These are phyloP conservation scores for Drosophila ironensis DNA, from an alignment of 1,140 invertebrate species.

Conservation along the genomic window DNA sequence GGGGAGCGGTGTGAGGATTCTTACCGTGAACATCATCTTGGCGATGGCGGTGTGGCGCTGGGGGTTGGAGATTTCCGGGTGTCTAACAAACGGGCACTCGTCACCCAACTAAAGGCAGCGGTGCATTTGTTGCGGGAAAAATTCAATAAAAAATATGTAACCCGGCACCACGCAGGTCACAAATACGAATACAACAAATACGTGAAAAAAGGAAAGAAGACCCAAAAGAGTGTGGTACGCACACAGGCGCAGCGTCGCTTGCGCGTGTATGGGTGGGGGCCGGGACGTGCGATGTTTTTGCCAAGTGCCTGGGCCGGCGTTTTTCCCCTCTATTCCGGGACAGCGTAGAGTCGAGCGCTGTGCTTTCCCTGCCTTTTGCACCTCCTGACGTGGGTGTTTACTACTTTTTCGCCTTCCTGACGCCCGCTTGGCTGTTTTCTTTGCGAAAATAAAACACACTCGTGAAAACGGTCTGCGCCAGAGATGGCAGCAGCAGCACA, in stretches of 20 bases:
- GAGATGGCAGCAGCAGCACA: constrained; percentile 4
- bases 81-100: too few species aligned
- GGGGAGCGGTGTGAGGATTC: constrained; percentile 27
- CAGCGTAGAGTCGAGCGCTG: too few species aligned
- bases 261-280: constrained; percentile 35
- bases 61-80: too few species aligned
- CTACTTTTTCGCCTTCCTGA: background rate
- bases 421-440: constrained; percentile 3
- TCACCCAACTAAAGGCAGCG: constrained; percentile 39
- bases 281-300: constrained; percentile 30
- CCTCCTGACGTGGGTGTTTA: too few species aligned
- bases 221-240: constrained; percentile 62
- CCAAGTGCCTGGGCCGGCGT: too few species aligned
- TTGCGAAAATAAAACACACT: constrained; percentile 37
- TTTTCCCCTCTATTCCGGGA: too few species aligned
- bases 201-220: too few species aligned
- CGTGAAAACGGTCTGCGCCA: constrained; percentile 42
- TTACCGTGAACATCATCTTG: constrained; percentile 81
- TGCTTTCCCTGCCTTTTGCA: too few species aligned
- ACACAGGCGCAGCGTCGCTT: constrained; percentile 43
- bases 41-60: too few species aligned
- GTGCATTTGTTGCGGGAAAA: constrained; percentile 55
- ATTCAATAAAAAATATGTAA: constrained; percentile 74
- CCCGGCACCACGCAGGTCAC: constrained; percentile 76
- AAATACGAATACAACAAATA: too few species aligned